These are phyloP conservation scores for Potamarius usumacintae DNA, from an alignment of 2,113 vertebrate genomes.

Conservation along the genomic window DNA sequence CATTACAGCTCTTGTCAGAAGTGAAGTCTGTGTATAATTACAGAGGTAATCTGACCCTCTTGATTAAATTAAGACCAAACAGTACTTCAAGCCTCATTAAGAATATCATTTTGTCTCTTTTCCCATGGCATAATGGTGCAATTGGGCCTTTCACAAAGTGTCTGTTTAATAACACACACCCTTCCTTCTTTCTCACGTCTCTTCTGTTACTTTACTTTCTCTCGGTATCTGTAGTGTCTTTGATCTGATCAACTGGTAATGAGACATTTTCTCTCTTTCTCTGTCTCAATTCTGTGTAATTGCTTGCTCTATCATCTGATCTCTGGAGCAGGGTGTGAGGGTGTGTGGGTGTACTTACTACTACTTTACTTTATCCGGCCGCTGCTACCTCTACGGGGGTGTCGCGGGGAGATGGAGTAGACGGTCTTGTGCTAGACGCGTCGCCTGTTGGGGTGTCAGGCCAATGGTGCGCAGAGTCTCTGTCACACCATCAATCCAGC, in stretches of 20 bases:
- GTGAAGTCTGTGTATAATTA: not conserved
- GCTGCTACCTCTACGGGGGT: too few species aligned
- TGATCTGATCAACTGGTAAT: not conserved
- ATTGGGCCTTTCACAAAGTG: not conserved
- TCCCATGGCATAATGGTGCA: slow-evolving; percentile 2
- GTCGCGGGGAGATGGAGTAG: too few species aligned
- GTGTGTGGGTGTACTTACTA: not conserved
- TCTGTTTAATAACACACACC: not conserved
- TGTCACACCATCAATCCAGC: too few species aligned
- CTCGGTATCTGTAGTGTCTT: not conserved
- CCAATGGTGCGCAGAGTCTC: too few species aligned
- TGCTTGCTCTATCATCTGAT: slow-evolving; percentile 9
- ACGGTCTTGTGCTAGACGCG: too few species aligned
- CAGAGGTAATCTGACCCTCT: not conserved
- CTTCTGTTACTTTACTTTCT: slow-evolving; percentile 15
- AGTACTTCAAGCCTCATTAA: not conserved
- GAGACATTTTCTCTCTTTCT: not conserved
- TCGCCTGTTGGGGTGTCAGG: too few species aligned
- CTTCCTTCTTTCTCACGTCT: not conserved
- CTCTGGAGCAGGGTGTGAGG: not conserved
- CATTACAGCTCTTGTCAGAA: not conserved
- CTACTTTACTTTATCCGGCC: too few species aligned
- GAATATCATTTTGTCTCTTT: not conserved
- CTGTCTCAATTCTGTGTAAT: slow-evolving; percentile 9
- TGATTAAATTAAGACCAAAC: slow-evolving; percentile 6